phyloP scores from a whole-genome alignment of 2,888 invertebrate species.

The Drosophila emarginata region DNA sequence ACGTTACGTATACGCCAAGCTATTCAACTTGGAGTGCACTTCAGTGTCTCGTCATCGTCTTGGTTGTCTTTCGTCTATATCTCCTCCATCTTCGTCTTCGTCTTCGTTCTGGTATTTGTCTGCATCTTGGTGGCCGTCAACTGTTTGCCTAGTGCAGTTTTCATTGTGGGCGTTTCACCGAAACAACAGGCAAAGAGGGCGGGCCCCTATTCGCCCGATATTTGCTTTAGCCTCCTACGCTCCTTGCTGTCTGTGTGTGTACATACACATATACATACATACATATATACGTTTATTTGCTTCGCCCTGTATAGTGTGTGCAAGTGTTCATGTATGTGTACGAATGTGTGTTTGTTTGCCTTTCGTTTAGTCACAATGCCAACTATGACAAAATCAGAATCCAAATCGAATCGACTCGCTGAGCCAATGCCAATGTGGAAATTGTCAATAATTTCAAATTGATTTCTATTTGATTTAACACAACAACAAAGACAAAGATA shows the following conservation, averaged over 20 bases:
- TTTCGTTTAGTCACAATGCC: constrained; percentile 68
- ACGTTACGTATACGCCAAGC: constrained; percentile 70
- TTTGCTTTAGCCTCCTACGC: constrained; percentile 58
- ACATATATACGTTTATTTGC: constrained; percentile 44
- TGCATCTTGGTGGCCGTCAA: constrained; percentile 31
- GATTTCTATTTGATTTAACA: constrained; percentile 80
- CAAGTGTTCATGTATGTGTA: constrained; percentile 3
- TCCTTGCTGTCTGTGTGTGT: constrained; percentile 43
- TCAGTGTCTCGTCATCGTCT: constrained; percentile 46
- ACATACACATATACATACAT: background rate
- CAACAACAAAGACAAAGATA: constrained; percentile 41
- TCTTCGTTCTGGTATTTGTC: constrained; percentile 11
- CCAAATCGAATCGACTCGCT: constrained; percentile 57
- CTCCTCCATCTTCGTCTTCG: background rate
- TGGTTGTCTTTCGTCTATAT: background rate
- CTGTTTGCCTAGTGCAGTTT: constrained; percentile 64
- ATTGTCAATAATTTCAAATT: constrained; percentile 81
- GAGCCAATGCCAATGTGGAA: constrained; percentile 79
- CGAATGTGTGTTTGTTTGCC: constrained; percentile 55
- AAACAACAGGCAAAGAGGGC: constrained; percentile 32
- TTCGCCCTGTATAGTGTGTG: constrained; percentile 26
- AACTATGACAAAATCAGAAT: constrained; percentile 63
- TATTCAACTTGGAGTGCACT: constrained; percentile 51
- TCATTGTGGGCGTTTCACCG: constrained; percentile 46
- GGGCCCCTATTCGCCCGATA: constrained; percentile 21